Evolutionary conservation across 2,888 invertebrate genomes (phyloP).

Genomic region (Rotaria sp.): DNA sequence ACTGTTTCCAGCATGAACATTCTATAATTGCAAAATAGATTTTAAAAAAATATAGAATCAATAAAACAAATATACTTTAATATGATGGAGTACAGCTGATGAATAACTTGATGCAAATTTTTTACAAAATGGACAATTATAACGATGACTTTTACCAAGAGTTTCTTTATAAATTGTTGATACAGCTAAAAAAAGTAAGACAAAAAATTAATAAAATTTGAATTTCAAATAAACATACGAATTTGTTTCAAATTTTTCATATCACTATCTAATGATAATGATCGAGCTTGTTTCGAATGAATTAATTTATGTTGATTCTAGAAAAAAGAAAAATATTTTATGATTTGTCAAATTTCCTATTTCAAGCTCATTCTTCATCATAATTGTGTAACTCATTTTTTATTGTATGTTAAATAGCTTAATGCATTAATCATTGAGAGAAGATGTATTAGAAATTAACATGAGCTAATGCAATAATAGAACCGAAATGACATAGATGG

Average conservation of each 20-base stretch:
- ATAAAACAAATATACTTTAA: background rate
- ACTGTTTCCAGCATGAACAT: background rate
- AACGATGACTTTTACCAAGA: background rate
- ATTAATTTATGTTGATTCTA: background rate
- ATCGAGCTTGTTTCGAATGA: background rate
- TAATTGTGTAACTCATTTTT: too few species aligned
- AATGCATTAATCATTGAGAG: background rate
- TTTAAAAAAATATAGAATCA: background rate
- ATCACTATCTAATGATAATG: background rate
- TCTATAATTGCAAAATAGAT: background rate
- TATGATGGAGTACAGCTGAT: background rate
- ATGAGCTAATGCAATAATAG: too few species aligned
- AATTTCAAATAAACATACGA: background rate
- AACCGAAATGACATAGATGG: too few species aligned
- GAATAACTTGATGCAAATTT: background rate
- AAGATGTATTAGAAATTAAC: too few species aligned
- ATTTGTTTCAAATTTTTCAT: background rate
- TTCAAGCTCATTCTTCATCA: too few species aligned
- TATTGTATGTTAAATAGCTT: too few species aligned
- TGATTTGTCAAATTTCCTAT: too few species aligned
- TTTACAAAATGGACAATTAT: slow-evolving; percentile 8
- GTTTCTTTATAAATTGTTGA: slow-evolving; percentile 8
- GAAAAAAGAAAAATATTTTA: background rate
- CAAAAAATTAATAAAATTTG: background rate
- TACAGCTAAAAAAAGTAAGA: background rate